These are phyloP conservation scores for Melanotaenia nigrans DNA, from an alignment of 2,797 vertebrate species.

Conservation along the genomic window DNA sequence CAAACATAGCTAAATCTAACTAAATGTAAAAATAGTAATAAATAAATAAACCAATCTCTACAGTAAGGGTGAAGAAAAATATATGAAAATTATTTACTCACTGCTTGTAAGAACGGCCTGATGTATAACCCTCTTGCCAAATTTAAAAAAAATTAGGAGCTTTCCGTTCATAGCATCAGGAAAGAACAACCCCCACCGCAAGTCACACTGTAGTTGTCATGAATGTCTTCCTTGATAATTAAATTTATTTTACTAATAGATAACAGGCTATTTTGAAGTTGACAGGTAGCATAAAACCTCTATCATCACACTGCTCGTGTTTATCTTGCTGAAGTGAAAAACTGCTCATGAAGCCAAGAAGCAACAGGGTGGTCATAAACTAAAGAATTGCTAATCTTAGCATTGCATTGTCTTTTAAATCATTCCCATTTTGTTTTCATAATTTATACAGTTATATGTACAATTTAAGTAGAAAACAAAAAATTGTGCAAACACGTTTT, in stretches of 20 bases:
- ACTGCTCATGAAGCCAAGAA: not conserved
- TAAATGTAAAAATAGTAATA: not conserved
- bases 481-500: not conserved
- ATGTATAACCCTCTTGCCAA: slow-evolving; percentile 31
- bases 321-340: no score
- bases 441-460: not conserved
- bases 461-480: not conserved
- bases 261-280: no score
- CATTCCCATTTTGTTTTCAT: not conserved
- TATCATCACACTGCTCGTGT: not conserved
- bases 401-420: not conserved
- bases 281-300: no score
- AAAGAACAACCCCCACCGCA: not conserved
- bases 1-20: not conserved
- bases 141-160: not conserved
- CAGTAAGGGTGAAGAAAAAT: no score
- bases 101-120: not conserved
- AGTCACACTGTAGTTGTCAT: not conserved
- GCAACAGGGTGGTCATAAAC: not conserved
- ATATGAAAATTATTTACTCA: no score
- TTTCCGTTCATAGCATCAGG: not conserved
- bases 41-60: no score
- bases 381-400: not conserved
- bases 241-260: no score
- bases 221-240: no score